A percentile compares a stretch with the other conserved stretches of the same genome.
Conservation (phyloP, 2,113 vertebrate genomes). For the Parotia lawesii region DNA sequence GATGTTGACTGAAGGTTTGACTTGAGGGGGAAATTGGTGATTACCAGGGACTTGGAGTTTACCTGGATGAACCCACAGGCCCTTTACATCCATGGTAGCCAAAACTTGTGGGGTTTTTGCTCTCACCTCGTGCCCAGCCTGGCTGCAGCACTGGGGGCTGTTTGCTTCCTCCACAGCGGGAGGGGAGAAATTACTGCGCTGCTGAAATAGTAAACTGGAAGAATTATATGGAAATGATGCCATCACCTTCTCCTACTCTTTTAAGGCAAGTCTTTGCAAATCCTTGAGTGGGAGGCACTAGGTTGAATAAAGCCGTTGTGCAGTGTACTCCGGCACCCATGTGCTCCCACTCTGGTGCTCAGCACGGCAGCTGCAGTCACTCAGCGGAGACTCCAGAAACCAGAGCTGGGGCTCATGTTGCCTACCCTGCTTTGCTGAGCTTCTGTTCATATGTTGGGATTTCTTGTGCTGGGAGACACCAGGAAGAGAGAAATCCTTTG, state of each 20-base stretch:
- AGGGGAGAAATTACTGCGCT: neutral
- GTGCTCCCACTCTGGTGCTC: neutral
- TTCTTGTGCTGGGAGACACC: neutral
- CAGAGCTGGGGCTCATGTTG: neutral
- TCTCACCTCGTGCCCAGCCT: neutral
- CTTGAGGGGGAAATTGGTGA: neutral
- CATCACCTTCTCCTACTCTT: conserved; percentile 42
- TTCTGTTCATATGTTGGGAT: neutral
- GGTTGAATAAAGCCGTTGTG: neutral
- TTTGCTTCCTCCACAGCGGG: neutral
- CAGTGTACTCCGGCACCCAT: neutral
- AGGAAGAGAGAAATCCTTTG: neutral
- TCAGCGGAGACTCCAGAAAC: neutral
- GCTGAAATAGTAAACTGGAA: conserved; percentile 29
- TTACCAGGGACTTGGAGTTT: neutral
- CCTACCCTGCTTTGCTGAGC: neutral
- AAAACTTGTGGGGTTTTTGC: neutral
- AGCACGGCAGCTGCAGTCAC: neutral
- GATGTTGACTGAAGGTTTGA: neutral
- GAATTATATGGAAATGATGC: conserved; percentile 22
- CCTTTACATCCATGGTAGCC: neutral
- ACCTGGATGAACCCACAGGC: neutral
- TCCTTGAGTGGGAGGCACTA: conserved; percentile 25
- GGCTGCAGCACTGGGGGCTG: neutral
- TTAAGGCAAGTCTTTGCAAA: conserved; percentile 12